Conservation (phyloP, 2,888 invertebrate species). For the Tipula unca region DNA sequence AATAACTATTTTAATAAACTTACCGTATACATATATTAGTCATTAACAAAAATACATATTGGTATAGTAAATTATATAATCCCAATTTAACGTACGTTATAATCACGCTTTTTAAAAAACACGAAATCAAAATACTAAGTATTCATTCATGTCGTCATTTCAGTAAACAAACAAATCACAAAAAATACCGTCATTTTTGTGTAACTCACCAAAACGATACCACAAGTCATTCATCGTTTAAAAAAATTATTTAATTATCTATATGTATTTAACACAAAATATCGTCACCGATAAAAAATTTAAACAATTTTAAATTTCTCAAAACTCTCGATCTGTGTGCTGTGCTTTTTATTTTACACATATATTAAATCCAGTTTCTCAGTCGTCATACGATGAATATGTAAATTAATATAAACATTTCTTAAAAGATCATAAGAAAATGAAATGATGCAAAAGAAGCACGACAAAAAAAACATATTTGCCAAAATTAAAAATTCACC, state of each 20-base stretch:
- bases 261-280: background rate
- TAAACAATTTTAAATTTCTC: background rate
- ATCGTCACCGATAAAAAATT: background rate
- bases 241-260: background rate
- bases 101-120: background rate
- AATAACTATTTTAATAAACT: background rate
- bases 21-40: background rate
- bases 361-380: background rate
- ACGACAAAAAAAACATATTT: background rate
- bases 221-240: background rate
- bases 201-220: background rate
- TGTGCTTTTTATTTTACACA: too few species aligned
- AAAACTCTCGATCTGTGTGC: background rate
- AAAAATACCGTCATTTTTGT: background rate
- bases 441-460: background rate
- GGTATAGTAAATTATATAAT: background rate
- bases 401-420: background rate
- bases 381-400: background rate
- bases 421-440: background rate
- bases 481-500: background rate
- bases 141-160: background rate
- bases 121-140: background rate
- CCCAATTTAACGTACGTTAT: background rate
- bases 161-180: background rate
- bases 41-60: background rate